Percentiles rank a stretch among this genome's conserved stretches.
Evolutionary conservation across 2,113 vertebrate species (phyloP).

Genomic region (Chelonoidis abingdonii): DNA sequence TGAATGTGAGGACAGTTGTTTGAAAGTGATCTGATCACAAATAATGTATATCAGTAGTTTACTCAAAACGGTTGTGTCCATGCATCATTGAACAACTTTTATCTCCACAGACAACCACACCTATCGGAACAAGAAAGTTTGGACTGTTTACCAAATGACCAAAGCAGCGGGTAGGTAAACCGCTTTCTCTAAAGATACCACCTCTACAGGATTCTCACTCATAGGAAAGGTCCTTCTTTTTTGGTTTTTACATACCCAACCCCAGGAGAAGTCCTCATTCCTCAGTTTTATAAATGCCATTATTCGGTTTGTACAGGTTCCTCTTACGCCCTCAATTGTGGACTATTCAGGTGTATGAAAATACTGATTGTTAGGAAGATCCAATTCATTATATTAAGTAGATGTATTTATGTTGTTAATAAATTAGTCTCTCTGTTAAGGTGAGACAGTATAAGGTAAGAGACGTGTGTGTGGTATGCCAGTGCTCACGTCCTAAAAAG

Average conservation of each 20-base stretch:
- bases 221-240: not conserved
- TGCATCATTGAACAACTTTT: not conserved
- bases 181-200: not conserved
- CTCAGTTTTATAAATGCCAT: no score
- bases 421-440: not conserved
- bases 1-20: not conserved
- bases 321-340: not conserved
- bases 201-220: not conserved
- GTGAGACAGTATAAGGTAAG: not conserved
- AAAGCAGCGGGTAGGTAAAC: slow-evolving; percentile 81
- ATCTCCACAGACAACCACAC: slow-evolving; percentile 82
- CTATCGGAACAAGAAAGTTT: slow-evolving; percentile 82
- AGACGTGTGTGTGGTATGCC: not conserved
- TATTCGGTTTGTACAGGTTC: no score
- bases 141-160: slow-evolving; percentile 87
- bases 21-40: not conserved
- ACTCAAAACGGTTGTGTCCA: not conserved
- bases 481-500: not conserved
- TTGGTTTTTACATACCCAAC: not conserved
- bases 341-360: not conserved
- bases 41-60: not conserved
- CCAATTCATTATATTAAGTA: not conserved
- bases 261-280: no score
- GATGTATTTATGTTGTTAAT: not conserved
- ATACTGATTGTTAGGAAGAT: not conserved